Conservation (phyloP, 2,888 invertebrate species). For the Drepanosiphum platanoidis region DNA sequence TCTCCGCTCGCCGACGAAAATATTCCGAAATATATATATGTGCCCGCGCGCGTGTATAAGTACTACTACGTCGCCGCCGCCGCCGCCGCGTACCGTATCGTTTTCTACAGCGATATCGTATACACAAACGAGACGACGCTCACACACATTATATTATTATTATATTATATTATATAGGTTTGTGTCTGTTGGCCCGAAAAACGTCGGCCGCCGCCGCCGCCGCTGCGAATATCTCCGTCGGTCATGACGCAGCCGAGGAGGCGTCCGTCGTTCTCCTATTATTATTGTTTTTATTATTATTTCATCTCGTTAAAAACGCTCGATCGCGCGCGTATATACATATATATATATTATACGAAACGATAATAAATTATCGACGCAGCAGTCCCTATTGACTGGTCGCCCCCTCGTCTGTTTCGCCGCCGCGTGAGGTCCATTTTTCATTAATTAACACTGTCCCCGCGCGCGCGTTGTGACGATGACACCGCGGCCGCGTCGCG, state of each 20-base stretch:
- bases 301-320: neutral
- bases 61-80: neutral
- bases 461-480: neutral
- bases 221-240: too few species aligned
- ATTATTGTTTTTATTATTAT: constrained; percentile 11
- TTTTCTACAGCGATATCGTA: constrained; percentile 16
- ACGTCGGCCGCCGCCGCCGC: neutral
- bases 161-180: too few species aligned
- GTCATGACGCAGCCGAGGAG: too few species aligned
- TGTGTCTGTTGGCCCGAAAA: constrained; percentile 28
- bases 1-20: constrained; percentile 34
- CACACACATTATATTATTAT: neutral
- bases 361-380: constrained; percentile 1
- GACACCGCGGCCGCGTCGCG: neutral
- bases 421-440: constrained; percentile 4
- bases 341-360: neutral
- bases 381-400: neutral
- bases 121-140: neutral
- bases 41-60: neutral
- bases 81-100: constrained; percentile 3
- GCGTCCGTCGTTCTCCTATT: neutral
- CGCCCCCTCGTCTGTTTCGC: neutral
- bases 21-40: constrained; percentile 19
- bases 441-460: constrained; percentile 9
- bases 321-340: too few species aligned